These are phyloP conservation scores for Cerceris ruficornis DNA, from an alignment of 2,888 invertebrate species.

Conservation along the genomic window DNA sequence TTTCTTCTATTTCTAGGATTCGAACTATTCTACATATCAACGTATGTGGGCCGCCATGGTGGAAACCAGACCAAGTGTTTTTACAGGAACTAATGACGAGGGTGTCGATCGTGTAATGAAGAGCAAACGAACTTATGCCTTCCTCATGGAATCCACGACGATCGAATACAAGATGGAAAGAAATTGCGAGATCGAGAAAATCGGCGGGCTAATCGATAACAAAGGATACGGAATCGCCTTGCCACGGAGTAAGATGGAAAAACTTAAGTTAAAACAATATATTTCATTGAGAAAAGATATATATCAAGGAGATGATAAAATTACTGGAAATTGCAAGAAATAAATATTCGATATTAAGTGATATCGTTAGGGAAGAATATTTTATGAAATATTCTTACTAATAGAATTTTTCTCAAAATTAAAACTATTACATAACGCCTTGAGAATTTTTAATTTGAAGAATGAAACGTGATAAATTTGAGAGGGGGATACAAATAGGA, in stretches of 20 bases:
- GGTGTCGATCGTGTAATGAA: slow-evolving; percentile 93
- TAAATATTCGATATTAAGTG: too few species aligned
- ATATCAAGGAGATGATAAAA: too few species aligned
- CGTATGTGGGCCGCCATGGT: slow-evolving; percentile 97
- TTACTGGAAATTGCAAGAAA: too few species aligned
- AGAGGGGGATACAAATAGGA: too few species aligned
- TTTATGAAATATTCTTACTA: too few species aligned
- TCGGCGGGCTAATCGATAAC: slow-evolving; percentile 91
- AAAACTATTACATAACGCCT: too few species aligned
- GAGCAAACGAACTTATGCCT: slow-evolving; percentile 93
- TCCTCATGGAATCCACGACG: slow-evolving; percentile 97
- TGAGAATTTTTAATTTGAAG: too few species aligned
- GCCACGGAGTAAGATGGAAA: slow-evolving; percentile 88
- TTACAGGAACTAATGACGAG: slow-evolving; percentile 91
- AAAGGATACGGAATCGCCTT: slow-evolving; percentile 97
- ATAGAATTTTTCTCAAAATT: too few species aligned
- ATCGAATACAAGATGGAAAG: slow-evolving; percentile 95
- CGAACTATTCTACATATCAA: slow-evolving; percentile 94
- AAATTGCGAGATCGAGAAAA: slow-evolving; percentile 92
- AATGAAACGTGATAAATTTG: too few species aligned
- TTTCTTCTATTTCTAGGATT: slow-evolving; percentile 84
- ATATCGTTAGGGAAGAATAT: too few species aligned
- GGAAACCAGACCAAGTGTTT: slow-evolving; percentile 91
- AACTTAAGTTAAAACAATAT: background rate
- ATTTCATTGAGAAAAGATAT: too few species aligned